Conservation (phyloP, 2,888 invertebrate species). For the Panorpa germanica region DNA sequence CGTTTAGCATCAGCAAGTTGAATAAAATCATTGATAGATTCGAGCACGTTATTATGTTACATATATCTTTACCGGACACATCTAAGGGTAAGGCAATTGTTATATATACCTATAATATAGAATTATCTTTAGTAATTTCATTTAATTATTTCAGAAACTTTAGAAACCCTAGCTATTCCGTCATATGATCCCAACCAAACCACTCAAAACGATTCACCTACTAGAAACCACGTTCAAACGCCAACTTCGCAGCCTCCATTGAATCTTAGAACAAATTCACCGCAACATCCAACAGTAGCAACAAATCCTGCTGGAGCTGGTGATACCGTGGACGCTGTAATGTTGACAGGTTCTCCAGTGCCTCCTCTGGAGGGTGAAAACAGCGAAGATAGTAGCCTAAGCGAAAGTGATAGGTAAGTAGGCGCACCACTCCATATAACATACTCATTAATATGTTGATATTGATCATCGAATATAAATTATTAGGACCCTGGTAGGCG, state of each 20-base stretch:
- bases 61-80: conserved; percentile 39
- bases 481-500: too few species aligned
- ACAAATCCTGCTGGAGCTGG: conserved; percentile 12
- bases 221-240: conserved; percentile 8
- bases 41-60: conserved; percentile 39
- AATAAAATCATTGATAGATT: conserved; percentile 33
- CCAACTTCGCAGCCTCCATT: neutral
- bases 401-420: conserved; percentile 56
- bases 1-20: conserved; percentile 27
- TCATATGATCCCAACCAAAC: conserved; percentile 18
- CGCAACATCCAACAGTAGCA: conserved; percentile 13
- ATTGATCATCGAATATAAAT: too few species aligned
- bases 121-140: conserved; percentile 3
- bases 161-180: conserved; percentile 32
- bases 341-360: conserved; percentile 12
- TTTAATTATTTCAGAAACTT: conserved; percentile 20
- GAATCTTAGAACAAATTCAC: conserved; percentile 12
- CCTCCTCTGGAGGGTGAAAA: conserved; percentile 22
- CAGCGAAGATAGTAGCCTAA: conserved; percentile 57
- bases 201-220: too few species aligned
- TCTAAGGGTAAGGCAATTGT: conserved; percentile 28
- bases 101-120: conserved; percentile 3
- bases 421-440: too few species aligned
- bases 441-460: too few species aligned
- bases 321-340: conserved; percentile 22